These are phyloP conservation scores for Philotrypesis tridentata DNA, from an alignment of 1,140 invertebrate species.

Conservation along the genomic window DNA sequence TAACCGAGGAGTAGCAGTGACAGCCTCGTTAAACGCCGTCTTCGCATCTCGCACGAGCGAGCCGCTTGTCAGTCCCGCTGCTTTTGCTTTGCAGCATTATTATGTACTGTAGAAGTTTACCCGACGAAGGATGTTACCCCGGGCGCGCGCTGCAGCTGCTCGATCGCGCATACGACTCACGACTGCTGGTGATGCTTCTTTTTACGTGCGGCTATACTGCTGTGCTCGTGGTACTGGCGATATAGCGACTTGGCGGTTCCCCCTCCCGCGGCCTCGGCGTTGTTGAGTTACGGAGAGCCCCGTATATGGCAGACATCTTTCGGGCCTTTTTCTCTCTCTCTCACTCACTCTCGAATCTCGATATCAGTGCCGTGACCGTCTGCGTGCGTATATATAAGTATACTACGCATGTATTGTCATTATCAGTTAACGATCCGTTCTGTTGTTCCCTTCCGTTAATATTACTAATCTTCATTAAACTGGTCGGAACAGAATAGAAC, in stretches of 20 bases:
- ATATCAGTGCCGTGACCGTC: no score
- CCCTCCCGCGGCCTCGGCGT: neutral
- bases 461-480: no score
- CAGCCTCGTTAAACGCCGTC: neutral
- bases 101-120: no score
- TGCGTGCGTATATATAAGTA: no score
- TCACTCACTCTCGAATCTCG: neutral
- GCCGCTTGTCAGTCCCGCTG: neutral
- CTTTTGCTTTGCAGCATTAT: neutral
- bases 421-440: no score
- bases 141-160: slow-evolving; percentile 8
- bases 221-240: neutral
- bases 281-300: slow-evolving; percentile 4
- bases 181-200: neutral
- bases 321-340: slow-evolving; percentile 15
- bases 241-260: neutral
- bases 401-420: no score
- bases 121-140: neutral
- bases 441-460: no score
- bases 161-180: slow-evolving; percentile 2
- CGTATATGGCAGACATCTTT: slow-evolving; percentile 50
- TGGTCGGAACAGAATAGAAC: no score
- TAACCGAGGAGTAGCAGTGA: neutral
- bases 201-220: neutral
- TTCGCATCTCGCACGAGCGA: neutral